These are phyloP conservation scores for Drosophila auraria DNA, from an alignment of 1,140 invertebrate genomes.

Conservation along the genomic window DNA sequence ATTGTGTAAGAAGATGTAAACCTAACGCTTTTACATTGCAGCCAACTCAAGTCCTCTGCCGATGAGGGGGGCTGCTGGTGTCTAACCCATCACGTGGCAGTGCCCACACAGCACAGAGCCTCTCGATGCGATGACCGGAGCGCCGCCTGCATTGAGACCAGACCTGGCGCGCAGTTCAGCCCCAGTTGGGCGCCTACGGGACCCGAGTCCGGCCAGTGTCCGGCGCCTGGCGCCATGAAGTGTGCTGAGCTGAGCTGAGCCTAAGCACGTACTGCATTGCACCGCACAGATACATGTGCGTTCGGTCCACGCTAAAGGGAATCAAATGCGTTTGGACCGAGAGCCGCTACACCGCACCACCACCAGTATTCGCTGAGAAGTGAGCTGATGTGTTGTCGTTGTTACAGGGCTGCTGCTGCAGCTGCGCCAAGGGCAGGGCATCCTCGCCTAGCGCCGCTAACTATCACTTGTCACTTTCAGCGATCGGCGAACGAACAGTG, in stretches of 20 bases:
- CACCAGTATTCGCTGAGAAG: conserved; percentile 71
- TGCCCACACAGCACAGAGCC: conserved; percentile 21
- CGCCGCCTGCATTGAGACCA: conserved; percentile 14
- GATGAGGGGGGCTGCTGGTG: conserved; percentile 21
- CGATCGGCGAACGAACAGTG: conserved; percentile 29
- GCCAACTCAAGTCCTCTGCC: conserved; percentile 57
- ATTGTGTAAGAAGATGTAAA: conserved; percentile 34
- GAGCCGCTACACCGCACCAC: conserved; percentile 80
- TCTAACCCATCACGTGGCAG: conserved; percentile 6
- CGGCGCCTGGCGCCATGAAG: conserved; percentile 24
- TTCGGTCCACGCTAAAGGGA: conserved; percentile 82
- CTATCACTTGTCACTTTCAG: conserved; percentile 37
- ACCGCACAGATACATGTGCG: conserved; percentile 79
- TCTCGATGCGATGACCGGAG: conserved; percentile 19
- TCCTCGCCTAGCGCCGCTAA: conserved; percentile 48
- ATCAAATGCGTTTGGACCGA: conserved; percentile 81
- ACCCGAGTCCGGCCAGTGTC: not conserved
- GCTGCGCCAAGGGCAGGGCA: conserved; percentile 58
- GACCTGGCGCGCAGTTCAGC: conserved; percentile 7
- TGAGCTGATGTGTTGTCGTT: conserved; percentile 81
- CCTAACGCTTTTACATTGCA: conserved; percentile 68
- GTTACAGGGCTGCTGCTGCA: conserved; percentile 81
- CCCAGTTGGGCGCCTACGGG: conserved; percentile 10
- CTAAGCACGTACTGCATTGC: conserved; percentile 71
- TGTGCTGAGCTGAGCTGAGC: conserved; percentile 23